Evolutionary conservation across 2,113 vertebrate genomes (phyloP), one percentile per base, ranked within the genome.

Genomic region (Onychorhynchus coronatus): DNA sequence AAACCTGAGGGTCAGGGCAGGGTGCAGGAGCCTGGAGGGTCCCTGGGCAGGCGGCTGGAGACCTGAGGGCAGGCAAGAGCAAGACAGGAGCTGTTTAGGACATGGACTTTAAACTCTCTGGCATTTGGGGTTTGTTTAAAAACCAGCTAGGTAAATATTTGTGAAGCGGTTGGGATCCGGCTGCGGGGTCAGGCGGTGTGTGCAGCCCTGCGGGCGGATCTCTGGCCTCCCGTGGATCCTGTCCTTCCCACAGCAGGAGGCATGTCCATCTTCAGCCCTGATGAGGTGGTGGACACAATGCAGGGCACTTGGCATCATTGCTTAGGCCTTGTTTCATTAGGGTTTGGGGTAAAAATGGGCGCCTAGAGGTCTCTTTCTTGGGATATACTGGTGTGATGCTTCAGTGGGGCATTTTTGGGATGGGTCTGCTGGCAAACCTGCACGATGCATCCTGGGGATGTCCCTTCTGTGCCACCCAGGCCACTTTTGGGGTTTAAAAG

Each of bases 101-200:
- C 35, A 6, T 72, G 88, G 93, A 96, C 95, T 97, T 96, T 95
- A 96, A 95, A 94, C 95, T 91, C 90, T 89, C 65, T 1, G 28
- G 85, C 83, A 74, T 95, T 96, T 93, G 30, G 63, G 78, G 76
- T 88, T 95, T 94, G 92, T 94, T 96, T 94, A 92, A 90, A 95
- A 96, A 80, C 9, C 83, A 87, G 70, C 73, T 93, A 74, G 85
- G 93, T 96, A 95, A 96, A 93, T 94, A 94, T 97, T 97, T 96
- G 90, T 94, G 92, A 90, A 94, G 90, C 33, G 1, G 56, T 74
- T 65, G 80, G 85, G 88, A 95, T 94, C 83, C 13, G 47, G 81
- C 85, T 53, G 85, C 6, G 4, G 90, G 95, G 93, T 94, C 92
- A 9, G 80, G 81, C 30, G 4, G 67, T 3, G 59, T n/a, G 90